phyloP scores from a whole-genome alignment of 1,140 invertebrate species.

The Manduca sexta region DNA sequence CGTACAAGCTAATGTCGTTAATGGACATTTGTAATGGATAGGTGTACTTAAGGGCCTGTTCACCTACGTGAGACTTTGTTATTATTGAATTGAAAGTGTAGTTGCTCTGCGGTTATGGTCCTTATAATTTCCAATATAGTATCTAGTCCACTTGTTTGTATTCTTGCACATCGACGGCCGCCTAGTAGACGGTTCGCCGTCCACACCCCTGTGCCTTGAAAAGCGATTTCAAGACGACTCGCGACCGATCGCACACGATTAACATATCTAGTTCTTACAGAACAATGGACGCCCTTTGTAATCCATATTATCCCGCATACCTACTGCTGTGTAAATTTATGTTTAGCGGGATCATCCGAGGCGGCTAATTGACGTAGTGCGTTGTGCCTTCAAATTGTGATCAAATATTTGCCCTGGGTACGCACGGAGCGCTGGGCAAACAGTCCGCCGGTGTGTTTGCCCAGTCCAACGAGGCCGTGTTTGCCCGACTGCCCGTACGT shows the following conservation, averaged over 20 bases:
- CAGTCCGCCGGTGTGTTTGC: conserved; percentile 39
- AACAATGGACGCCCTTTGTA: conserved; percentile 13
- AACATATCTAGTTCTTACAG: conserved; percentile 22
- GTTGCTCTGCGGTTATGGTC: too few relatives aligned
- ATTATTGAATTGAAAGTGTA: too few relatives aligned
- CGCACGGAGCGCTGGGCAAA: conserved; percentile 43
- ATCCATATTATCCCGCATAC: conserved; percentile 16
- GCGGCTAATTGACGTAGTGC: conserved; percentile 36
- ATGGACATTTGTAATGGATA: too few relatives aligned
- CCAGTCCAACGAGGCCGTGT: conserved; percentile 40
- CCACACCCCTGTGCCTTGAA: too few relatives aligned
- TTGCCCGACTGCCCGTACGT: conserved; percentile 31
- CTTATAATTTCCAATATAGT: too few relatives aligned
- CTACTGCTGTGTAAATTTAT: conserved; percentile 7
- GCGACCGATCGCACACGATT: conserved; percentile 28
- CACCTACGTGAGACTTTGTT: too few relatives aligned
- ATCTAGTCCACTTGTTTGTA: too few relatives aligned
- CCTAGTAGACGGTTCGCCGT: too few relatives aligned
- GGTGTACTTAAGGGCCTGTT: too few relatives aligned
- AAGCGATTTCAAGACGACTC: too few relatives aligned
- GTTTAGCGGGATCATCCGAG: conserved; percentile 16
- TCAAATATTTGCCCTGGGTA: conserved; percentile 49
- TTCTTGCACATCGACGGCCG: too few relatives aligned
- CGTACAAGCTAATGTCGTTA: too few relatives aligned
- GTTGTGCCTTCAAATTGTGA: conserved; percentile 59